Evolutionary conservation across 2,113 vertebrate genomes (phyloP).

Genomic region (Monopterus albus): DNA sequence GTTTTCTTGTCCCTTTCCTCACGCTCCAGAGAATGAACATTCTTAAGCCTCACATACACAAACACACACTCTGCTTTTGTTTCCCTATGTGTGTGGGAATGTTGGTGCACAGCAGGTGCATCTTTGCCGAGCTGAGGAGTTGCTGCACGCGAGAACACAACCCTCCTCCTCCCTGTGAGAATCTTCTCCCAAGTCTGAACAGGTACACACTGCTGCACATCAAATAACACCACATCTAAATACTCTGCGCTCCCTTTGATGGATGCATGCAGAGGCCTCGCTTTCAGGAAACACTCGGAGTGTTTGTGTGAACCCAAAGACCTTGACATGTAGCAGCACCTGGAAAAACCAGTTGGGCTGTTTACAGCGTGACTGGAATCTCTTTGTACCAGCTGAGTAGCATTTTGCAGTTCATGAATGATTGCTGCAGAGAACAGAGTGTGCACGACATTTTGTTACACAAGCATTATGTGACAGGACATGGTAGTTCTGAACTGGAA

Average conservation of each 20-base stretch:
- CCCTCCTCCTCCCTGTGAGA: not conserved
- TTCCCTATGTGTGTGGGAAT: conserved; percentile 20
- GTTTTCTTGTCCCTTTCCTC: not conserved
- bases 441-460: conserved; percentile 24
- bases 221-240: conserved; percentile 16
- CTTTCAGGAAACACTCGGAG: conserved; percentile 48
- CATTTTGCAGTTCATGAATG: conserved; percentile 34
- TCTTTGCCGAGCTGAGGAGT: conserved; percentile 18
- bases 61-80: conserved; percentile 14
- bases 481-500: conserved; percentile 19
- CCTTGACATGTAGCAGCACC: conserved; percentile 32
- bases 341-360: conserved; percentile 65
- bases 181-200: conserved; percentile 17
- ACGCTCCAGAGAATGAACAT: not conserved
- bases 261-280: conserved; percentile 1
- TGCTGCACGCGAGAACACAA: conserved; percentile 17
- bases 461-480: conserved; percentile 28
- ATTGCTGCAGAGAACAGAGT: conserved; percentile 30
- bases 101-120: not conserved
- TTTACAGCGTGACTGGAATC: conserved; percentile 36
- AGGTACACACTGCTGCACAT: conserved; percentile 23
- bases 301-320: conserved; percentile 38
- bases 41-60: not conserved
- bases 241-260: conserved; percentile 42
- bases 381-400: conserved; percentile 51